These are phyloP conservation scores for Apistogramma diplotaenia DNA, from an alignment of 2,113 vertebrate species.

Conservation along the genomic window DNA sequence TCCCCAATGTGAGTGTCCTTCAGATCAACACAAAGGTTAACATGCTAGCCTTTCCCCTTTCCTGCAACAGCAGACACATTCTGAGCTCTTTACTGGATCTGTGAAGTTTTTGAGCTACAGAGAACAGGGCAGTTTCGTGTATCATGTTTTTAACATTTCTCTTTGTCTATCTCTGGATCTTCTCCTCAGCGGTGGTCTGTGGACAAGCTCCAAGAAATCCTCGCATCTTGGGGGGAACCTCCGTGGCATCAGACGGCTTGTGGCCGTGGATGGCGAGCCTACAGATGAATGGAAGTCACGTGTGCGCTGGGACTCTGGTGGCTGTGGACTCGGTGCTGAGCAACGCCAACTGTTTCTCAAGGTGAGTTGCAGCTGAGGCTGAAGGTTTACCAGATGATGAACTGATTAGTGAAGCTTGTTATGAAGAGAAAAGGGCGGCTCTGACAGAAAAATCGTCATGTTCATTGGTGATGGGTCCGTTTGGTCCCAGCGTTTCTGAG, in stretches of 20 bases:
- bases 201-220: conserved; percentile 37
- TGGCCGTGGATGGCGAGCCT: conserved; percentile 84
- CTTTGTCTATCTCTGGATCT: background rate
- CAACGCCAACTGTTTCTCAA: conserved; percentile 58
- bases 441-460: no score
- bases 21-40: no score
- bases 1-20: no score
- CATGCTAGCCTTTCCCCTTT: no score
- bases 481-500: background rate
- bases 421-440: background rate
- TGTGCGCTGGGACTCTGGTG: conserved; percentile 79
- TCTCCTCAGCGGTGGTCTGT: conserved; percentile 61
- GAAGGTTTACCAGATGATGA: background rate
- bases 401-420: background rate
- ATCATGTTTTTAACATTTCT: background rate
- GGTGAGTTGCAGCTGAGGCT: conserved; percentile 27
- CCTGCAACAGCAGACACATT: no score
- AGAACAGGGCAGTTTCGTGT: no score
- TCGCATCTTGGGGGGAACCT: background rate
- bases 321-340: conserved; percentile 67
- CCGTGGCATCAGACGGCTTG: background rate
- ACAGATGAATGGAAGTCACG: conserved; percentile 43
- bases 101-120: no score
- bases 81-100: background rate
- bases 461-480: background rate